Conservation (phyloP, 2,888 invertebrate genomes). For the Conomelus anceps region DNA sequence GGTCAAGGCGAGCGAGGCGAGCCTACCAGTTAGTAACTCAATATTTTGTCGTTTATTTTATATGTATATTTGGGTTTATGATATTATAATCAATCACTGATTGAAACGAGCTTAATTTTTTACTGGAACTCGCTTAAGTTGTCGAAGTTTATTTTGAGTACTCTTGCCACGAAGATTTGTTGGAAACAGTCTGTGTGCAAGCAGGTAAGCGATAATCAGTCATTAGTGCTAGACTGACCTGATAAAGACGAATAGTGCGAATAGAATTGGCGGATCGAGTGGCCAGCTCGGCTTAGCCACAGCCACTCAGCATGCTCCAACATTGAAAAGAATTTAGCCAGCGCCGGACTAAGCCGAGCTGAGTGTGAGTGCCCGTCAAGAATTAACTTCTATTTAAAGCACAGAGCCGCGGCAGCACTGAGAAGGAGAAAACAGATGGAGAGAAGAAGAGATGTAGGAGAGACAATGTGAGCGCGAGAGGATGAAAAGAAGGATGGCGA, state of each 20-base stretch:
- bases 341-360: neutral
- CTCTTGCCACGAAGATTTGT: too few relatives aligned
- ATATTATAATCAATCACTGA: too few relatives aligned
- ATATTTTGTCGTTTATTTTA: too few relatives aligned
- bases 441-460: constrained; percentile 13
- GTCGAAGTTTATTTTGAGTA: too few relatives aligned
- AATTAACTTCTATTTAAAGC: neutral
- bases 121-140: too few relatives aligned
- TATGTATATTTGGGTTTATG: too few relatives aligned
- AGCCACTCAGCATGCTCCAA: neutral
- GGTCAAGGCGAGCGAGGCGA: too few relatives aligned
- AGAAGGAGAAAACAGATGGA: neutral
- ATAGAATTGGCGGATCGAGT: neutral
- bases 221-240: neutral
- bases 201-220: neutral
- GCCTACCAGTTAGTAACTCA: too few relatives aligned
- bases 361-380: neutral
- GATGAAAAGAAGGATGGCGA: neutral
- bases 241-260: neutral
- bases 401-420: neutral
- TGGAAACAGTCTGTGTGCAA: neutral
- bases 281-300: neutral
- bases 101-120: too few relatives aligned
- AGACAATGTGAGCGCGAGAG: constrained; percentile 12
- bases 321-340: neutral